These are phyloP conservation scores for Scaptomyza cyrtandrae DNA, from an alignment of 2,888 invertebrate species.

Conservation along the genomic window DNA sequence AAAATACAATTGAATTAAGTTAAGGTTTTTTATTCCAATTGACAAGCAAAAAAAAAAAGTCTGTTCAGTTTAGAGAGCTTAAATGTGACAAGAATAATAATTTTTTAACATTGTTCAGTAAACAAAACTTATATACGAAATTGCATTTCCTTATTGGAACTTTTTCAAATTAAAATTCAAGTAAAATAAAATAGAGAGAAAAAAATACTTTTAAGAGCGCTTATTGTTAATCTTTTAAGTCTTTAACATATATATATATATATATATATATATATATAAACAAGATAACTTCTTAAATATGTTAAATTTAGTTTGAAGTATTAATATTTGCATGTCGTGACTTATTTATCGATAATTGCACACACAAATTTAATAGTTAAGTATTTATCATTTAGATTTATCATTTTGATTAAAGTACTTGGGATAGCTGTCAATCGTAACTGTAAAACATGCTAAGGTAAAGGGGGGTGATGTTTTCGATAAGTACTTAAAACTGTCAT, in stretches of 20 bases:
- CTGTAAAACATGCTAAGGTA: conserved; percentile 47
- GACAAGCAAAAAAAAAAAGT: neutral
- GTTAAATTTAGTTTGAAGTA: neutral
- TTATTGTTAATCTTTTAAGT: too few relatives aligned
- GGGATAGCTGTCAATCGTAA: conserved; percentile 26
- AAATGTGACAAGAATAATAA: neutral
- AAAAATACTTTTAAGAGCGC: too few relatives aligned
- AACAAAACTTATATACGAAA: neutral
- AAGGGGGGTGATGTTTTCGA: too few relatives aligned
- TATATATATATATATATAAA: too few relatives aligned
- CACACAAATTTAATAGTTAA: conserved; percentile 1
- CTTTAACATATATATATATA: too few relatives aligned
- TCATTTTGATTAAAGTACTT: neutral
- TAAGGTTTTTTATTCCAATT: neutral
- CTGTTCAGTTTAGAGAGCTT: neutral
- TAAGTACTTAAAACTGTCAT: too few relatives aligned
- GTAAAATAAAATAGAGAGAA: too few relatives aligned
- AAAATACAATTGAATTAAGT: neutral
- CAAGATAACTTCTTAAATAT: too few relatives aligned
- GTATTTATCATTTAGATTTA: neutral
- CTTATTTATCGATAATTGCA: neutral
- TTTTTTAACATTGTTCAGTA: too few relatives aligned
- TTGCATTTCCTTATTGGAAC: too few relatives aligned
- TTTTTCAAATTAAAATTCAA: neutral
- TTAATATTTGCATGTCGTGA: neutral